Evolutionary conservation across 2,113 vertebrate species (phyloP).

Genomic region (Pipa parva): DNA sequence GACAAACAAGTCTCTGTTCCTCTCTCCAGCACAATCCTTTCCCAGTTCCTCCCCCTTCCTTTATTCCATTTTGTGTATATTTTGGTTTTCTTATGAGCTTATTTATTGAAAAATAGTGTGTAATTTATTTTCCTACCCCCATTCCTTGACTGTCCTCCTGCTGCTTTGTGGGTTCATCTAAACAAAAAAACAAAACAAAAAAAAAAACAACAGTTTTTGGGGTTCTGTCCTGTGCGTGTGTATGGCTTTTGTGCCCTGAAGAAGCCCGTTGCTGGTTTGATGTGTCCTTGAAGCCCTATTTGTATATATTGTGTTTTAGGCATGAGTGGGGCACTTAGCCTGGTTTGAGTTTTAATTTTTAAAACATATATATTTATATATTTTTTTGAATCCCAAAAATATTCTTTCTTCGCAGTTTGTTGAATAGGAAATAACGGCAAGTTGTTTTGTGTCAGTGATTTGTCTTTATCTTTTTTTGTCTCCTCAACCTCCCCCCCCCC

Average conservation of each 20-base stretch:
- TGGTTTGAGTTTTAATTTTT: conserved; percentile 17
- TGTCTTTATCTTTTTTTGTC: conserved; percentile 31
- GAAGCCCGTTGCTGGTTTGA: not conserved
- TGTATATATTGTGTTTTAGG: conserved; percentile 42
- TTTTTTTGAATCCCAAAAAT: conserved; percentile 6
- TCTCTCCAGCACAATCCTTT: conserved; percentile 37
- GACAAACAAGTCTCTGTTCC: not conserved
- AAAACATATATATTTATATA: conserved; percentile 11
- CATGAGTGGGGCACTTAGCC: conserved; percentile 24
- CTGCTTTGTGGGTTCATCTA: conserved; percentile 24
- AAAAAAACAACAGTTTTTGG: not conserved
- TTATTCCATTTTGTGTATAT: conserved; percentile 25
- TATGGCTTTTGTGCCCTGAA: not conserved
- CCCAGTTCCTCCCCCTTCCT: not conserved
- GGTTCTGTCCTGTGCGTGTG: conserved; percentile 5
- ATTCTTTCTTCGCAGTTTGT: conserved; percentile 8
- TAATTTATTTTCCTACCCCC: conserved; percentile 31
- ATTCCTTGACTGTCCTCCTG: not conserved
- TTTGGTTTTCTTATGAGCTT: conserved; percentile 19
- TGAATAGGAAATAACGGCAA: conserved; percentile 27
- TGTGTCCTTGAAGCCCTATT: conserved; percentile 24
- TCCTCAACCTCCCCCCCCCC: not conserved
- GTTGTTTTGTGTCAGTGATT: conserved; percentile 29
- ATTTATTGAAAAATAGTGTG: conserved; percentile 34
- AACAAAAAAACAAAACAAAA: conserved; percentile 2